Percentiles rank a stretch among this genome's conserved stretches.
phyloP scores from a whole-genome alignment of 2,113 vertebrate species.

The Stegostoma tigrinum region DNA sequence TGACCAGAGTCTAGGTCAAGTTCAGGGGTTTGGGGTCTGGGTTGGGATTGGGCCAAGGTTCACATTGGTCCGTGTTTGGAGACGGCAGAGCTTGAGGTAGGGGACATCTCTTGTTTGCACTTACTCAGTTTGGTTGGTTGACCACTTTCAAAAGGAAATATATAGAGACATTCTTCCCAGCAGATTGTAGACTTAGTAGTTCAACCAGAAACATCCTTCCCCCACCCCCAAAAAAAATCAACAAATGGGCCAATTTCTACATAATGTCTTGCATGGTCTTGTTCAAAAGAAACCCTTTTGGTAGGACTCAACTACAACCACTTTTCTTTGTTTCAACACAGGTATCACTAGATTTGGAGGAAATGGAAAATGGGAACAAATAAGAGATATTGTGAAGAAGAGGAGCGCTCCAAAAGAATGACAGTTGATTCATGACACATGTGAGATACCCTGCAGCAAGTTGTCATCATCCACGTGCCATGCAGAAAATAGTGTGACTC shows the following conservation, averaged over 20 bases:
- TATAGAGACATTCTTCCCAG: not conserved
- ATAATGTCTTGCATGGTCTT: not conserved
- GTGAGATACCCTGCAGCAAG: not conserved
- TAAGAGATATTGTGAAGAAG: not conserved
- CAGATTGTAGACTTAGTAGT: not conserved
- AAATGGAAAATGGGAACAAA: not conserved
- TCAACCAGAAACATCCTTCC: not conserved
- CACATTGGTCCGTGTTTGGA: not conserved
- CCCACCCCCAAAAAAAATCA: not conserved
- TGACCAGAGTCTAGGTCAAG: not conserved
- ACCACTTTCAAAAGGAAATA: not conserved
- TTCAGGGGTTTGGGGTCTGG: too few species aligned
- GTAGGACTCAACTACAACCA: too few species aligned
- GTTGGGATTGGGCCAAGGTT: not conserved
- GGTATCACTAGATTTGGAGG: not conserved
- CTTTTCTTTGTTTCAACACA: not conserved
- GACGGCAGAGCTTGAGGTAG: not conserved
- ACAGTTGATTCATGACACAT: not conserved
- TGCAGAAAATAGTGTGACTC: not conserved
- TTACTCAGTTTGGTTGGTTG: not conserved
- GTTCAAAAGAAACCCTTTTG: not conserved
- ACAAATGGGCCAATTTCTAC: not conserved
- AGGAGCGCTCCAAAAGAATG: not conserved
- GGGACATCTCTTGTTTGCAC: not conserved
- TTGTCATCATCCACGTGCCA: not conserved